Evolutionary conservation across 2,888 invertebrate species (phyloP), one percentile per base, ranked within the genome.

Genomic region (Zhengitettix transpicula): DNA sequence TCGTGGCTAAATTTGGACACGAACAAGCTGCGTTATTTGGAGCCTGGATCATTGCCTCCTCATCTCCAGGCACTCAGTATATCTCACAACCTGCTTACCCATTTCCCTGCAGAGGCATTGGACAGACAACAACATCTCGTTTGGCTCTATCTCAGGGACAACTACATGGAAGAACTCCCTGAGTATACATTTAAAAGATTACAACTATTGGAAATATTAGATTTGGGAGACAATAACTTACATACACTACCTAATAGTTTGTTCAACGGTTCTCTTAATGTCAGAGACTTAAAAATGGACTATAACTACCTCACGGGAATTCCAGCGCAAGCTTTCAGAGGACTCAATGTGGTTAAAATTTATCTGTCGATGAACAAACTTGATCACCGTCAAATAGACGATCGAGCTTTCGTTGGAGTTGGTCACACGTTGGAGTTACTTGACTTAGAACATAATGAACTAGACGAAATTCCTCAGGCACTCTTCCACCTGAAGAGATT

Each of bases 201-300:
- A 56, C 14, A 12, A n/a, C 65, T 65, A 16, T 59, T 71, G 40
- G 68, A 70, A 59, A 68, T 68, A 59, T 61, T 71, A 42, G 70
- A 71, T 60, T 60, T 71, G 28, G 70, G 70, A 16, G 70, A 70
- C 55, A 71, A 71, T 64, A 65, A 70, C 42, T 63, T 71, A n/a
- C 62, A 56, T 41, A 15, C 63, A 10, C 61, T 71, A n/a, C 66
- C 68, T 1, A 61, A 64, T 17, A 65, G 65, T 44, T 55, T 67
- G 57, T 68, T 69, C 64, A 69, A 69, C 61, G 63, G 65, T 40
- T 64, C 47, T 14, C n/a, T 60, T 28, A 53, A 56, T 42, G 69
- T 73, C 17, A 66, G 69, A 47, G 72, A 73, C 65, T 66, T 73
- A 60, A 69, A 71, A 61, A 65, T 73, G 57, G 71, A 72, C 62